Percentiles rank a stretch among this genome's conserved stretches.
Evolutionary conservation across 2,113 vertebrate genomes (phyloP).

Genomic region (Corvus cornix): DNA sequence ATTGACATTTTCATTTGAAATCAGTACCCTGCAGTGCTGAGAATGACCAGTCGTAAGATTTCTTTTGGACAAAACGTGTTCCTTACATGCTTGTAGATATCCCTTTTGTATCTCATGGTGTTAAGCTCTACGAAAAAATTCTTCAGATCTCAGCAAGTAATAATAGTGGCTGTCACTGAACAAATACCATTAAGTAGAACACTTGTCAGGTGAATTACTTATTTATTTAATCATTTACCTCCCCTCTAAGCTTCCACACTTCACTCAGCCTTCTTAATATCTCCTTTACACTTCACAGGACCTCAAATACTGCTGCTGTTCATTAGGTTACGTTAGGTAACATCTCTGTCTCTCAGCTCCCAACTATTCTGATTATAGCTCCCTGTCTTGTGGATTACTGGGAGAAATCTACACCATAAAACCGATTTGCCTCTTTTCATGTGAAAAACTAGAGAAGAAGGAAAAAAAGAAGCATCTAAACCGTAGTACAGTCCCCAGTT

Average conservation of each 20-base stretch:
- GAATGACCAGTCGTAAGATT: not conserved
- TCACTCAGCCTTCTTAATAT: not conserved
- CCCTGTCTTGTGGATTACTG: not conserved
- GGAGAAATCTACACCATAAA: not conserved
- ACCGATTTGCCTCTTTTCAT: not conserved
- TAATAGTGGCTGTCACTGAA: not conserved
- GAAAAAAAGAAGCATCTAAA: not conserved
- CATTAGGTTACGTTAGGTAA: not conserved
- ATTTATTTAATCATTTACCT: not conserved
- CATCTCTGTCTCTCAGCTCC: not conserved
- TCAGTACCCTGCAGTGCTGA: not conserved
- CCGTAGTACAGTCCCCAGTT: not conserved
- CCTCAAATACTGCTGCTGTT: not conserved
- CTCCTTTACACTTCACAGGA: not conserved
- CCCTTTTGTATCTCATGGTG: not conserved
- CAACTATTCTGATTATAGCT: not conserved
- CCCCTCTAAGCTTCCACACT: not conserved
- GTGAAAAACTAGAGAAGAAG: not conserved
- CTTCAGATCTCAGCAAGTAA: not conserved
- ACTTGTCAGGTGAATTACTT: not conserved
- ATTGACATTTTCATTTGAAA: not conserved
- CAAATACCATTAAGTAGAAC: not conserved
- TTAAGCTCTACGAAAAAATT: not conserved
- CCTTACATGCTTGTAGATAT: not conserved
- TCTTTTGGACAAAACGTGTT: not conserved